A percentile compares a stretch with the other conserved stretches of the same genome.
These are phyloP conservation scores for Drosophila mojavensis DNA, from an alignment of 1,140 invertebrate species.

Conservation along the genomic window DNA sequence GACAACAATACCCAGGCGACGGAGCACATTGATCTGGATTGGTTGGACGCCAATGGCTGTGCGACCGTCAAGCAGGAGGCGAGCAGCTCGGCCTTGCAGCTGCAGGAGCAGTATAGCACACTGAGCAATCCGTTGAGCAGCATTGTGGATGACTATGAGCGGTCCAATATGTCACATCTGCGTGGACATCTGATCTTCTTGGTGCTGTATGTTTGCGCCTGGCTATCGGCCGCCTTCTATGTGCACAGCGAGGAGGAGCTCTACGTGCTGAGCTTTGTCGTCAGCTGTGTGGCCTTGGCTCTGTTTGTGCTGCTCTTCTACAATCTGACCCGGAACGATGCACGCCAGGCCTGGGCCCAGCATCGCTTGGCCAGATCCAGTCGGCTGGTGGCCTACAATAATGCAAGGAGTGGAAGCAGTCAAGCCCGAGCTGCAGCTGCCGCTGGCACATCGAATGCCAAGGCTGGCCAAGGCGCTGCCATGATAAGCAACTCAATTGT, in stretches of 20 bases:
- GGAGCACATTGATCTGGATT: conserved; percentile 91
- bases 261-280: conserved; percentile 91
- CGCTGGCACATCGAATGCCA: background rate
- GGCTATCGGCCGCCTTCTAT: conserved; percentile 89
- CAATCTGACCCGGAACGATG: conserved; percentile 92
- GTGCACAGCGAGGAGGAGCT: conserved; percentile 72
- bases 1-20: conserved; percentile 92
- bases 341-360: conserved; percentile 89
- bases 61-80: conserved; percentile 33
- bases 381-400: conserved; percentile 62
- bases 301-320: conserved; percentile 95
- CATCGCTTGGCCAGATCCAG: conserved; percentile 86
- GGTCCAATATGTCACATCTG: conserved; percentile 91
- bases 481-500: conserved; percentile 72
- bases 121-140: conserved; percentile 87
- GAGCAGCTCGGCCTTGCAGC: conserved; percentile 39
- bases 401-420: conserved; percentile 24
- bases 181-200: conserved; percentile 91
- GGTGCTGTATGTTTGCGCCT: conserved; percentile 90
- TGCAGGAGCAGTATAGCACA: conserved; percentile 83
- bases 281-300: conserved; percentile 89
- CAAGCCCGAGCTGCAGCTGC: conserved; percentile 7
- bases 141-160: conserved; percentile 92
- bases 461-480: conserved; percentile 39
- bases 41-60: conserved; percentile 87